phyloP scores from a whole-genome alignment of 2,797 vertebrate species.

The Urophycis tenuis region DNA sequence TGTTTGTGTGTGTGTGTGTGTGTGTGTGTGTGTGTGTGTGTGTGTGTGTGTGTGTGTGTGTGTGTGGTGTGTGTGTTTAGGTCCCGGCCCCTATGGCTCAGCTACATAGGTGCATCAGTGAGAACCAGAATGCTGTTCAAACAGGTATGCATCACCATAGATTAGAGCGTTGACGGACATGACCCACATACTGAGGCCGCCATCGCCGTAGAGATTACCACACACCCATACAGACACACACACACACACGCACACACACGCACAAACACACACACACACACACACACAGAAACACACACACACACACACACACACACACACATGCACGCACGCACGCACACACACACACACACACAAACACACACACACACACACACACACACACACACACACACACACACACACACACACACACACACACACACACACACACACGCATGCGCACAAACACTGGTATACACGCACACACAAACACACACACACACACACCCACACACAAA shows the following conservation, averaged over 20 bases:
- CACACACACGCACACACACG: neutral
- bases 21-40: no score
- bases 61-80: neutral
- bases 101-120: conserved; percentile 59
- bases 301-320: neutral
- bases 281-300: neutral
- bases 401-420: neutral
- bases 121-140: conserved; percentile 70
- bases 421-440: neutral
- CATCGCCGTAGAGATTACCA: neutral
- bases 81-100: neutral
- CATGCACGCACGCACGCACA: neutral
- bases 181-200: conserved; percentile 55
- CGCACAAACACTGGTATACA: no score
- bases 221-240: conserved; percentile 1
- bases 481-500: neutral
- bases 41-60: neutral
- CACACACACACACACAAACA: neutral
- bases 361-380: neutral
- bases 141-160: conserved; percentile 59
- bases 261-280: neutral
- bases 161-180: conserved; percentile 49
- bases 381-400: neutral
- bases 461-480: neutral
- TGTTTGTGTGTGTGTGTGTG: conserved; percentile 8